These are phyloP conservation scores for Anguilla pacifica DNA, from an alignment of 2,797 vertebrate species.

Conservation along the genomic window DNA sequence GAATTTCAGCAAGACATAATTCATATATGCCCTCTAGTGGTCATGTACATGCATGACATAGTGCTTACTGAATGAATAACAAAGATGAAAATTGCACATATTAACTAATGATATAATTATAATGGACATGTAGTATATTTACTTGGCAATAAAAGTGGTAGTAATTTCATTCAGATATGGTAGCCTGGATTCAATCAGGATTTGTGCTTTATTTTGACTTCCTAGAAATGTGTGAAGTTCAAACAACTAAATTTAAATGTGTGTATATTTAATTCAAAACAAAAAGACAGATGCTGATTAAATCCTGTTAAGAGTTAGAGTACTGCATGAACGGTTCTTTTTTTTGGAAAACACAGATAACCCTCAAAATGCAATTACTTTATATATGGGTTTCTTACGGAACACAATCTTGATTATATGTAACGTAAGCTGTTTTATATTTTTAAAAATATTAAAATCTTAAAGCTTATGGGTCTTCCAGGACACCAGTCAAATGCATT, in stretches of 20 bases:
- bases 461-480: neutral
- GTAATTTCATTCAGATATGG: neutral
- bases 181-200: neutral
- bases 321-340: neutral
- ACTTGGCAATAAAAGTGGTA: neutral
- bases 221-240: neutral
- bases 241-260: neutral
- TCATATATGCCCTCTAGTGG: constrained; percentile 58
- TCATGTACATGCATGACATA: neutral
- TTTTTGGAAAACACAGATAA: neutral
- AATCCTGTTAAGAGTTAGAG: neutral
- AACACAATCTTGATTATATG: neutral
- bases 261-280: neutral
- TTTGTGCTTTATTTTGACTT: neutral
- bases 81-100: neutral
- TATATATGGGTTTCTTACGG: neutral
- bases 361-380: neutral
- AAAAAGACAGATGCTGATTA: neutral
- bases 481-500: neutral
- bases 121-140: neutral
- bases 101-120: neutral
- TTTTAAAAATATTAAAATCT: neutral
- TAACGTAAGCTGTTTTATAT: neutral
- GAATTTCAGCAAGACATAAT: constrained; percentile 27
- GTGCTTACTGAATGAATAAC: neutral